Conservation (phyloP, 1,140 invertebrate species). For the Homalodisca vitripennis region DNA sequence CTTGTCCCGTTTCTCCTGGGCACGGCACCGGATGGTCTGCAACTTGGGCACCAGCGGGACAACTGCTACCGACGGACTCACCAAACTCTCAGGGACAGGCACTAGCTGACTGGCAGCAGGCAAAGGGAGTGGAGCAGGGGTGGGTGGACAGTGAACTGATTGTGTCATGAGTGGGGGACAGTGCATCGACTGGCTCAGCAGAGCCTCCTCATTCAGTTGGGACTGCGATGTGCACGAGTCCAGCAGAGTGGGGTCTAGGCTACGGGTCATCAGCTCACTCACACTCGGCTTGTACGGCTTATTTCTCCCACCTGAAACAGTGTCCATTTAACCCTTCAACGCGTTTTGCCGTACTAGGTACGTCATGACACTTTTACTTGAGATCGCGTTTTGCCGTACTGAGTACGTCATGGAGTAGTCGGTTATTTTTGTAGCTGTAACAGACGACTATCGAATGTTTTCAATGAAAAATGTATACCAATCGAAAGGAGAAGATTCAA, state of each 20-base stretch:
- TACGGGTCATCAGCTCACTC: conserved; percentile 58
- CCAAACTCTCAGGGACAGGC: conserved; percentile 79
- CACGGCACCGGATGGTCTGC: conserved; percentile 56
- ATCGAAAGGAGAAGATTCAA: too few relatives aligned
- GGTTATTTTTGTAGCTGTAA: too few relatives aligned
- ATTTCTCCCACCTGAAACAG: not conserved
- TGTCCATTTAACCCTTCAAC: too few relatives aligned
- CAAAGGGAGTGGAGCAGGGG: conserved; percentile 51
- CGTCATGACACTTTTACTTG: too few relatives aligned
- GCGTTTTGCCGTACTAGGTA: too few relatives aligned
- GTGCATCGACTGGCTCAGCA: conserved; percentile 19
- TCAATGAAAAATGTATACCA: too few relatives aligned
- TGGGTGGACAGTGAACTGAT: not conserved
- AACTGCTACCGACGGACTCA: conserved; percentile 62
- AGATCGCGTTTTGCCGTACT: too few relatives aligned
- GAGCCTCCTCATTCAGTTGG: conserved; percentile 14
- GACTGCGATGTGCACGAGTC: conserved; percentile 31
- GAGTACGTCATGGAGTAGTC: too few relatives aligned
- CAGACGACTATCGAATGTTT: too few relatives aligned
- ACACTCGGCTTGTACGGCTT: conserved; percentile 8
- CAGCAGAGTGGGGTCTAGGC: conserved; percentile 57
- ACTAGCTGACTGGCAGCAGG: conserved; percentile 81
- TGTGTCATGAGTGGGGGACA: not conserved
- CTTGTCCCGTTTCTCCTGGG: conserved; percentile 55
- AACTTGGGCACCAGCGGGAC: conserved; percentile 64